These are phyloP conservation scores for Moxostoma hubbsi DNA, from an alignment of 2,797 vertebrate genomes.

Conservation along the genomic window DNA sequence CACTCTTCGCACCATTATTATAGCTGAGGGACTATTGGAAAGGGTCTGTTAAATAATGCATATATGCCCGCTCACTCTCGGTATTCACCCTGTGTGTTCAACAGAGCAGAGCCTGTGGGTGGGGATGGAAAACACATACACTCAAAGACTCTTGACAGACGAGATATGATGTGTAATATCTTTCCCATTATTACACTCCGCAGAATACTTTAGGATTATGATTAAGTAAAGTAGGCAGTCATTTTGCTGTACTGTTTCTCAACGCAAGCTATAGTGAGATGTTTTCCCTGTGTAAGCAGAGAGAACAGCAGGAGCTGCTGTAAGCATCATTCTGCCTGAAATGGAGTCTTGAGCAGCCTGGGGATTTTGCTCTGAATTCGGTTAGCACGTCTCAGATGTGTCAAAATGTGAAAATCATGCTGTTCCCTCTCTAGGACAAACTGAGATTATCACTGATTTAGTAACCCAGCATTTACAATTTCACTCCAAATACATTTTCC, in stretches of 20 bases:
- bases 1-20: slow-evolving; percentile 31
- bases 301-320: slow-evolving; percentile 49
- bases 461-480: slow-evolving; percentile 20
- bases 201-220: slow-evolving; percentile 26
- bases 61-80: slow-evolving; percentile 30
- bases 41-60: slow-evolving; percentile 48
- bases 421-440: slow-evolving; percentile 49
- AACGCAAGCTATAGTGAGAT: slow-evolving; percentile 27
- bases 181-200: slow-evolving; percentile 29
- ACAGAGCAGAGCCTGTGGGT: slow-evolving; percentile 22
- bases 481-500: neutral
- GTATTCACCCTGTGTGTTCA: slow-evolving; percentile 16
- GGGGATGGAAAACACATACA: slow-evolving; percentile 26
- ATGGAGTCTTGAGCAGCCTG: slow-evolving; percentile 34
- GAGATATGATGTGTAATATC: slow-evolving; percentile 15
- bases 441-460: slow-evolving; percentile 48
- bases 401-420: slow-evolving; percentile 56
- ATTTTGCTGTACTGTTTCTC: slow-evolving; percentile 42
- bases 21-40: slow-evolving; percentile 36
- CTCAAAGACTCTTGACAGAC: slow-evolving; percentile 32
- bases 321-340: slow-evolving; percentile 27
- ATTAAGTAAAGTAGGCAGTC: slow-evolving; percentile 31
- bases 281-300: slow-evolving; percentile 32
- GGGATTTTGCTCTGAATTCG: slow-evolving; percentile 56
- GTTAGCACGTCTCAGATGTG: slow-evolving; percentile 55